phyloP scores from a whole-genome alignment of 2,888 invertebrate species.

The Amblyjoppa fuscipennis region DNA sequence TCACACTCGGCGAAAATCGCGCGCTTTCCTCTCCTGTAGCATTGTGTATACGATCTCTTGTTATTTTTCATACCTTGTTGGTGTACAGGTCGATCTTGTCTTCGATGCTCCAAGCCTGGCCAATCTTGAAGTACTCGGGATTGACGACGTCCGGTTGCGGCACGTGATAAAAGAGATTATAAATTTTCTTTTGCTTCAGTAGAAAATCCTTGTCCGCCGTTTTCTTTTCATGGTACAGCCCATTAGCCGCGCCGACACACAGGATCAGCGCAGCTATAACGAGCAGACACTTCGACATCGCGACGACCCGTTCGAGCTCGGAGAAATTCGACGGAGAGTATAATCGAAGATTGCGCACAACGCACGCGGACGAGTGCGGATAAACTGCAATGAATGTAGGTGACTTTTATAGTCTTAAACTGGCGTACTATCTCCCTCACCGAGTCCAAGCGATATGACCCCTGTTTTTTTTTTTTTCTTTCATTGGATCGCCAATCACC shows the following conservation, averaged over 20 bases:
- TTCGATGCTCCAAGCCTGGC: slow-evolving; percentile 75
- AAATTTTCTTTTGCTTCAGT: slow-evolving; percentile 79
- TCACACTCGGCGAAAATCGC: too few relatives aligned
- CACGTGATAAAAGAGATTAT: slow-evolving; percentile 78
- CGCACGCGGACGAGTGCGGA: slow-evolving; percentile 25
- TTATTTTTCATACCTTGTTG: slow-evolving; percentile 74
- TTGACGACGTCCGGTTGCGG: slow-evolving; percentile 76
- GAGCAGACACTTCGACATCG: slow-evolving; percentile 72
- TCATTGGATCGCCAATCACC: neutral
- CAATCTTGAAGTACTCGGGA: slow-evolving; percentile 76
- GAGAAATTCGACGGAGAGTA: neutral
- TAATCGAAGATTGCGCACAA: slow-evolving; percentile 1
- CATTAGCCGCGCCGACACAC: slow-evolving; percentile 67
- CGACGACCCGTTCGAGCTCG: slow-evolving; percentile 7
- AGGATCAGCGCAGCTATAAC: slow-evolving; percentile 76
- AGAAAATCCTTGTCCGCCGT: slow-evolving; percentile 79
- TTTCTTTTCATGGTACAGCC: slow-evolving; percentile 70
- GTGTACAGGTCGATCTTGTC: slow-evolving; percentile 75
- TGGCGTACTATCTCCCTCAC: slow-evolving; percentile 42
- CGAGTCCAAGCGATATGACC: slow-evolving; percentile 45
- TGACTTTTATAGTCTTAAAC: slow-evolving; percentile 56
- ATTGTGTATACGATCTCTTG: neutral
- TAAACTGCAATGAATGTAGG: neutral
- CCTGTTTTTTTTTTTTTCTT: slow-evolving; percentile 13
- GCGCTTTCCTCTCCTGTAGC: too few relatives aligned